Evolutionary conservation across 2,888 invertebrate genomes (phyloP), one percentile per base, ranked within the genome.

Genomic region (Tuberolachnus salignus): DNA sequence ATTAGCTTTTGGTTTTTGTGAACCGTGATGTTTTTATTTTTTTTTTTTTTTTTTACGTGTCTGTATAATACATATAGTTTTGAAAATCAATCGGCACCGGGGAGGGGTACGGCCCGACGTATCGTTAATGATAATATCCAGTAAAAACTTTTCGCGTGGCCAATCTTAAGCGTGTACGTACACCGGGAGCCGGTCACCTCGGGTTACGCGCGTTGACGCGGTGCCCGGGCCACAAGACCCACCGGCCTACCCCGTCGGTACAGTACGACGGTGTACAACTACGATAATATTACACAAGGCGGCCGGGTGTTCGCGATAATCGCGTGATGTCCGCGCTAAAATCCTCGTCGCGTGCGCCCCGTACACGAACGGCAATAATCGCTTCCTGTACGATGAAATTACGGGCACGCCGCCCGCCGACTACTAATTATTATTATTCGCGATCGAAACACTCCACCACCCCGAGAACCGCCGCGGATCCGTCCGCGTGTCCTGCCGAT

Each of bases 161-260:
- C 16, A 51, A n/a, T n/a, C n/a, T n/a, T n/a, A n/a, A n/a, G n/a
- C n/a, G n/a, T n/a, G n/a, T n/a, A n/a, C n/a, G n/a, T 51, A 49
- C 23, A 23, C 3, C 21, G 26, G 49, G 26, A 66, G 67, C 51
- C 26, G 11, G 67, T 67, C 51, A 14, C 34, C 34, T 69, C 42
- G 34, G 34, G 69, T 69, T 34, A 49, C 66, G 46, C 66, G 46
- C 23, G 66, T 66, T 66, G 23, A 66, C 46, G 42, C 11, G n/a
- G 23, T 34, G 69, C 53, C 42, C 69, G 34, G 53, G 42, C 53
- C 53, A 53, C 69, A 34, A 53, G 14, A 53, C 34, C 34, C 6
- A 34, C 34, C 34, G 34, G 6, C 34, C 34, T 34, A 6, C 34
- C 3, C 34, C 34, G 3, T 34, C 6, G 6, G 6, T 34, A 34